Evolutionary conservation across 2,113 vertebrate species (phyloP).

Genomic region (Cyprinodon variegatus): DNA sequence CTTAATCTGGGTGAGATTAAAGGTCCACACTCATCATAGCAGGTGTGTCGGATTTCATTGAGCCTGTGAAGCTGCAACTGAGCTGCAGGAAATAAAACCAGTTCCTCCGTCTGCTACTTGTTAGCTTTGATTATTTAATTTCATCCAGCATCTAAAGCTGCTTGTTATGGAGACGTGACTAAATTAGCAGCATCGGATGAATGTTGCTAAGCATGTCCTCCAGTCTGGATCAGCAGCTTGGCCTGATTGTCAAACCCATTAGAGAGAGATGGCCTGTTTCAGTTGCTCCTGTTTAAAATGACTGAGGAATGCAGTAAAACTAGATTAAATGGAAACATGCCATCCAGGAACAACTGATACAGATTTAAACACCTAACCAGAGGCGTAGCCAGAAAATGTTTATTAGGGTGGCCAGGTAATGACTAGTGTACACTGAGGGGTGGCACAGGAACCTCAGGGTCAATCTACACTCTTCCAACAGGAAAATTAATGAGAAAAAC

Average conservation of each 20-base stretch:
- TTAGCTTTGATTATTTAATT: background rate
- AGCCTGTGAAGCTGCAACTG: slow-evolving; percentile 3
- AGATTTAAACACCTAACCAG: background rate
- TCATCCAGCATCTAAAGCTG: background rate
- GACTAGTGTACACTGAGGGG: no score
- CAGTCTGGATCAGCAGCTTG: background rate
- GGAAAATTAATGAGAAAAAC: no score
- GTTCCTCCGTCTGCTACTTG: background rate
- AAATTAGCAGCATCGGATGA: background rate
- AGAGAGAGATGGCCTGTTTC: slow-evolving; percentile 6
- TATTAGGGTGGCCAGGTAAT: no score
- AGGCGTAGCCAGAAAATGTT: no score
- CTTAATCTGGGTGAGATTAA: slow-evolving; percentile 87
- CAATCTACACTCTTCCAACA: no score
- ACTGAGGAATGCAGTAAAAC: slow-evolving; percentile 38
- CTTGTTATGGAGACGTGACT: no score
- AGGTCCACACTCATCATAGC: background rate
- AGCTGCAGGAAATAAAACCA: slow-evolving; percentile 1
- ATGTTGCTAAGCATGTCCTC: background rate
- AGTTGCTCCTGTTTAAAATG: background rate
- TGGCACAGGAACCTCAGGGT: no score
- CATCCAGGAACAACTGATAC: background rate
- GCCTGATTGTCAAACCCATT: background rate
- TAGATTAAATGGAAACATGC: background rate
- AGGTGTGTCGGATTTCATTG: slow-evolving; percentile 15